Evolutionary conservation across 1,140 invertebrate genomes (phyloP), one percentile per base, ranked within the genome.

Genomic region (Drosophila lacertosa): DNA sequence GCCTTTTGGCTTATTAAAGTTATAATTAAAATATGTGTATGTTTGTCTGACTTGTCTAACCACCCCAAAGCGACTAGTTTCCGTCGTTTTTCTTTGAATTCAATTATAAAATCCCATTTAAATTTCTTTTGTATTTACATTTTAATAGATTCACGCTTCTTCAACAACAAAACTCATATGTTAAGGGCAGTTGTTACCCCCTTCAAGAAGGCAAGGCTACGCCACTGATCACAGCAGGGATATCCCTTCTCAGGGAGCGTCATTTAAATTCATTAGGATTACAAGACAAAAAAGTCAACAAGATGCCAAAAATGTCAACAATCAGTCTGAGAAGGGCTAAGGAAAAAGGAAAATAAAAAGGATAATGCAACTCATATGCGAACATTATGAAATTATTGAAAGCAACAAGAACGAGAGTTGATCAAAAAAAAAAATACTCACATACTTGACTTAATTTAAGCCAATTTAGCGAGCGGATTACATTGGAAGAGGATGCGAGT

Each of bases 401-500:
- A 18, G 26, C 48, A 20, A 40, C 37, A 57, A 47, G 44, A 50
- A 11, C 20, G 29, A 37, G 40, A 35, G 55, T 65, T 59, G 37
- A 11, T 47, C 55, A 54, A 40, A n/a, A n/a, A n/a, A n/a, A n/a
- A n/a, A n/a, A 44, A 40, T 53, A n/a, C 32, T 69, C 55, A 75
- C 82, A 88, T 82, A 88, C 82, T 88, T 88, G 82, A 88, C 82
- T 88, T 88, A 88, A 88, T 88, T 81, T 88, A 88, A 88, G 83
- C 82, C 82, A 88, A 88, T 88, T 88, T 82, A 75, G 54, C 57
- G 64, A 44, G 53, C 59, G 71, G 82, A 78, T 78, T 84, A 68
- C 53, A 80, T 44, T 62, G 33, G 16, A 18, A 26, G 47, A 65
- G 48, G 32, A 59, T 64, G 39, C 55, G 74, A 84, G 72, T 80